Percentiles rank a stretch among this genome's conserved stretches.
phyloP scores from a whole-genome alignment of 2,888 invertebrate genomes.

The Panorpa germanica region DNA sequence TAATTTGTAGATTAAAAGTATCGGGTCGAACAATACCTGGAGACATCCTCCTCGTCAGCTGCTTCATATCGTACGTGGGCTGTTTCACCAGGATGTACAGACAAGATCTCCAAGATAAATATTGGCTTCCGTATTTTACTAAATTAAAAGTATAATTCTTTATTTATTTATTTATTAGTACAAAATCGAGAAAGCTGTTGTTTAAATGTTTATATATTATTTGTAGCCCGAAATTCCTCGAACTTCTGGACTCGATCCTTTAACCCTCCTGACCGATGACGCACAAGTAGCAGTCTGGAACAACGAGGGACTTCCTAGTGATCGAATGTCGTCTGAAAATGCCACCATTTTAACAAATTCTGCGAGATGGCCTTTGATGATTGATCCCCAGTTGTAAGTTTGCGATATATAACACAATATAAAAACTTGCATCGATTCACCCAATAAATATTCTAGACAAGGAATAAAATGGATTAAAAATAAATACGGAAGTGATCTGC shows the following conservation, averaged over 20 bases:
- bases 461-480: constrained; percentile 92
- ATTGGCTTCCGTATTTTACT: constrained; percentile 66
- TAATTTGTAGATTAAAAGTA: constrained; percentile 34
- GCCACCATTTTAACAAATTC: constrained; percentile 84
- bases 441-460: constrained; percentile 29
- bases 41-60: constrained; percentile 77
- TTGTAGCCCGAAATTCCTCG: constrained; percentile 55
- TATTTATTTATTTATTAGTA: background rate
- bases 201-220: constrained; percentile 6
- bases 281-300: constrained; percentile 89
- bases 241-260: constrained; percentile 60
- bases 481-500: constrained; percentile 52
- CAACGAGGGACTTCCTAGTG: constrained; percentile 83
- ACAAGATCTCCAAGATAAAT: constrained; percentile 52
- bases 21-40: constrained; percentile 73
- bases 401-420: constrained; percentile 1
- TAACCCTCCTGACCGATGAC: constrained; percentile 73
- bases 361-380: constrained; percentile 87
- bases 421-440: background rate
- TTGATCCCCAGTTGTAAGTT: constrained; percentile 70
- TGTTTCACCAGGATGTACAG: constrained; percentile 82
- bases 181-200: background rate
- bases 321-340: constrained; percentile 90
- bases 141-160: constrained; percentile 33
- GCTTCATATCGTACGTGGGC: constrained; percentile 90